Evolutionary conservation across 92 coral and sea anemone species (phyloP), one percentile per base, ranked within the genome.

Genomic region (Phenganax marumi): DNA sequence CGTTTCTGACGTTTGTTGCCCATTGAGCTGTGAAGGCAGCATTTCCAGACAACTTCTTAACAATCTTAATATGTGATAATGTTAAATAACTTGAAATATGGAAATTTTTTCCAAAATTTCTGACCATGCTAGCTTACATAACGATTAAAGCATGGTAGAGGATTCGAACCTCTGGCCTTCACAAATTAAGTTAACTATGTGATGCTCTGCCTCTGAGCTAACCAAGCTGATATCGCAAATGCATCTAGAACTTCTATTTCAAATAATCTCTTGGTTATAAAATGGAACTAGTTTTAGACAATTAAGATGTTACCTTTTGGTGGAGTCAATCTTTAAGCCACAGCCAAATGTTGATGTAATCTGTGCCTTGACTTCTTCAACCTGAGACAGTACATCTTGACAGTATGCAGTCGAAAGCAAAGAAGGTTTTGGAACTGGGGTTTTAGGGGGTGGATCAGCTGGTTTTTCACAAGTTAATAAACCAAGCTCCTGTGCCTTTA

Each of bases 341-440:
- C 55, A 56, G 50, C 86, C 86, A 74, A 84, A 84, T 49, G 81
- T 74, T 12, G 82, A 73, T 22, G 63, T 56, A 3, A 75, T 57
- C 16, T 77, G 70, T 46, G 86, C 81, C 68, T 84, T 84, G 8
- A 84, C 86, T 50, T 72, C 80, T 25, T 57, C 80, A 0, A 82
- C 10, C 39, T 80, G 54, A 21, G 85, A 8, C 70, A 89, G 26
- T 14, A 89, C 87, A 82, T 89, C 89, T 52, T 82, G 63, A 52
- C 88, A 79, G 72, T 89, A 86, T 0, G 84, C 87, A 0, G 70
- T 86, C 52, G 86, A 71, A 18, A 89, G 73, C 87, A 84, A 86
- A 53, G 52, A 74, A 48, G 92, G 72, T 62, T 75, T 83, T 5
- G 90, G 88, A 33, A 83, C 80, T 2, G 79, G 43, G n/a, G 75